These are phyloP conservation scores for Aselliscus stoliczkanus DNA, from an alignment of 2,797 vertebrate species.

Conservation along the genomic window DNA sequence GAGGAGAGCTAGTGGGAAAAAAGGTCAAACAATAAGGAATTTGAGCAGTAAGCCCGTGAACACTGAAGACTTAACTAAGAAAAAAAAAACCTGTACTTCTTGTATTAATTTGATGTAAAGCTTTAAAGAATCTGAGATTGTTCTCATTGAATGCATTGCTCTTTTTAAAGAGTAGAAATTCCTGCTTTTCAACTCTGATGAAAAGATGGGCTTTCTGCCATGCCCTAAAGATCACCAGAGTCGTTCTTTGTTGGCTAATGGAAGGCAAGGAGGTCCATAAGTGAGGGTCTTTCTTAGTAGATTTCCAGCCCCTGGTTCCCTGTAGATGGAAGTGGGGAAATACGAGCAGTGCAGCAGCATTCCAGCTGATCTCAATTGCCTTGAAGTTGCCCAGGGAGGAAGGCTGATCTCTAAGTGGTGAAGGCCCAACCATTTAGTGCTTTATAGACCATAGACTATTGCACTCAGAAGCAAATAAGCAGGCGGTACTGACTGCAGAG, in stretches of 20 bases:
- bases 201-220: background rate
- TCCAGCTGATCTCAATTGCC: conserved; percentile 27
- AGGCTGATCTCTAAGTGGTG: conserved; percentile 14
- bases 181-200: background rate
- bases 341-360: background rate
- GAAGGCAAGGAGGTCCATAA: background rate
- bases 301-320: background rate
- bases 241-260: background rate
- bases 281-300: background rate
- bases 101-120: background rate
- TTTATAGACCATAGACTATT: conserved; percentile 56
- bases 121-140: background rate
- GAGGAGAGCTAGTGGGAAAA: background rate
- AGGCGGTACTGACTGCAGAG: background rate
- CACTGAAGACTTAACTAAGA: background rate
- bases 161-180: background rate
- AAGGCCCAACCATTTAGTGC: conserved; percentile 53
- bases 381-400: background rate
- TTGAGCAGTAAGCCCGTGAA: background rate
- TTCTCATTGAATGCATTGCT: background rate
- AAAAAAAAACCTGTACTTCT: background rate
- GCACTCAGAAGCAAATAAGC: conserved; percentile 40
- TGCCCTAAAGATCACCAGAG: background rate
- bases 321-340: background rate
- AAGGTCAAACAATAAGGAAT: background rate